A percentile compares a stretch with the other conserved stretches of the same genome.
Conservation (phyloP, 2,797 vertebrate species). For the Peromyscus aztecus region DNA sequence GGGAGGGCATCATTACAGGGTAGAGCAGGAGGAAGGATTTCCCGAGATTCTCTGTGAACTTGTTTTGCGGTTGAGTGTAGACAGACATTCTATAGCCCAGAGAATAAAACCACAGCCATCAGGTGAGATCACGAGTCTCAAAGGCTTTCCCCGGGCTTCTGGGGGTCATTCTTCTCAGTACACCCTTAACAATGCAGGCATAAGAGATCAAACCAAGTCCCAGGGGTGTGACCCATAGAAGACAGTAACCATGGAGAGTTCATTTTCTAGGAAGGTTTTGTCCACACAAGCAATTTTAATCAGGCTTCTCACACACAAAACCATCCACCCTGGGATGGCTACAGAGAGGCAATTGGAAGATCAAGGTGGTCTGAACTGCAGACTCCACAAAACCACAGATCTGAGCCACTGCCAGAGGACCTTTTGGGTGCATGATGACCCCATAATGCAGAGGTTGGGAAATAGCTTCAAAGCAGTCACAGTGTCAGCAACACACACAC, state of each 20-base stretch:
- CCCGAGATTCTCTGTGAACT: background rate
- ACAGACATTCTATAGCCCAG: background rate
- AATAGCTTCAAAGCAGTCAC: constrained; percentile 61
- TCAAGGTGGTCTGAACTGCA: background rate
- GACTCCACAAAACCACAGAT: background rate
- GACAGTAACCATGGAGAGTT: background rate
- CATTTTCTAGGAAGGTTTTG: constrained; percentile 31
- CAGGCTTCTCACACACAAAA: constrained; percentile 14
- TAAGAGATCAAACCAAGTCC: constrained; percentile 40
- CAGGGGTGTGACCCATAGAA: constrained; percentile 31
- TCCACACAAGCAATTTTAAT: constrained; percentile 46
- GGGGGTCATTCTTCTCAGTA: background rate
- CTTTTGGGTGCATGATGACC: background rate
- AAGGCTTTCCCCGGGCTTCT: background rate
- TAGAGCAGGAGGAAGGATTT: constrained; percentile 41
- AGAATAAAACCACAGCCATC: constrained; percentile 22
- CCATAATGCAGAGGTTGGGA: constrained; percentile 40
- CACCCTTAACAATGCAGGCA: background rate
- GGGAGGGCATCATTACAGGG: constrained; percentile 16
- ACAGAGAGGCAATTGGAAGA: constrained; percentile 48
- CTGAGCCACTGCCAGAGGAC: constrained; percentile 25
- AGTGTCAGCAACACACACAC: background rate
- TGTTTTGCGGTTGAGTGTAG: constrained; percentile 8
- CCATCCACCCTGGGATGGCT: constrained; percentile 1
- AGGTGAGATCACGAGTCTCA: constrained; percentile 44